phyloP scores from a whole-genome alignment of 2,797 vertebrate species.

The Poeciliopsis gracilis region DNA sequence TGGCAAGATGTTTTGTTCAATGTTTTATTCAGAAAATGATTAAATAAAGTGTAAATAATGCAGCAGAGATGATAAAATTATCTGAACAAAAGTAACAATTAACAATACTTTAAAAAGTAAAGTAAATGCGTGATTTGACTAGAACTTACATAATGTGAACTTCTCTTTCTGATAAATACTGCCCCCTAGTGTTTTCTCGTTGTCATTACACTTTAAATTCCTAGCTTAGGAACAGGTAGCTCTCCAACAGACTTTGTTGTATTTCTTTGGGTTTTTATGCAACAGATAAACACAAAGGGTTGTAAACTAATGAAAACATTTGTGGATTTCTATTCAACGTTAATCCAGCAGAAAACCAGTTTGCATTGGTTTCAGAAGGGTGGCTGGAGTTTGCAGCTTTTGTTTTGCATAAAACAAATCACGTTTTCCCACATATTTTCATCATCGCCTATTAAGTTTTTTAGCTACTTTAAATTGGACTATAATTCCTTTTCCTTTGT shows the following conservation, averaged over 20 bases:
- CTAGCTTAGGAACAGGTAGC: not conserved
- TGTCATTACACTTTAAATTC: not conserved
- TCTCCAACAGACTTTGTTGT: not conserved
- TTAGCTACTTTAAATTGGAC: not conserved
- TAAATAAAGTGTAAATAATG: not conserved
- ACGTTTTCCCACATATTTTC: not conserved
- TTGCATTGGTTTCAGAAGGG: no score
- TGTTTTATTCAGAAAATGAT: not conserved
- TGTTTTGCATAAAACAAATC: not conserved
- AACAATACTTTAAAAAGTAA: not conserved
- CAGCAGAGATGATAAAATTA: not conserved
- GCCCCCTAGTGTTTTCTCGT: not conserved
- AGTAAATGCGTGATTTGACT: not conserved
- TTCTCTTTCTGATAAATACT: slow-evolving; percentile 17
- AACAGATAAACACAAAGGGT: not conserved
- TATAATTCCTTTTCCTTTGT: not conserved
- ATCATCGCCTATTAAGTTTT: not conserved
- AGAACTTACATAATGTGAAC: not conserved
- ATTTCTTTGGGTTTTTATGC: not conserved
- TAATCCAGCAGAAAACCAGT: not conserved
- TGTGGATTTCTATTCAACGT: not conserved
- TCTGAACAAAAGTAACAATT: not conserved
- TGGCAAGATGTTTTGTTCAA: not conserved
- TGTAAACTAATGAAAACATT: not conserved
- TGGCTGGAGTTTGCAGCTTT: not conserved